phyloP scores from a whole-genome alignment of 2,797 vertebrate genomes.

The Poeciliopsis infans region DNA sequence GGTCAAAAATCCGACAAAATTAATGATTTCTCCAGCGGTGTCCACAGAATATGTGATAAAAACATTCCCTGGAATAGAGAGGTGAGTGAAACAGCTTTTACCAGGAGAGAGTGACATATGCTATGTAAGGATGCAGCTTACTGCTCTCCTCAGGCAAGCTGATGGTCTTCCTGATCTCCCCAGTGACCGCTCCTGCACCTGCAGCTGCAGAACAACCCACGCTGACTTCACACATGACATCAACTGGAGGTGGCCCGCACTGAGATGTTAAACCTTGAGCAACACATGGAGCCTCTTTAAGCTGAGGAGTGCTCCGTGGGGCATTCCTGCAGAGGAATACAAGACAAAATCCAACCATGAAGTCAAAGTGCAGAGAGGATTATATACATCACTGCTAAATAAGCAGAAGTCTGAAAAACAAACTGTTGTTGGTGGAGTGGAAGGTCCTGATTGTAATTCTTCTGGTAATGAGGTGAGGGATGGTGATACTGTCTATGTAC shows the following conservation, averaged over 20 bases:
- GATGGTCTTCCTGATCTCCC: constrained; percentile 86
- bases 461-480: not conserved
- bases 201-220: constrained; percentile 29
- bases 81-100: not conserved
- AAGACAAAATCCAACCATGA: not conserved
- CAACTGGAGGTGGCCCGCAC: constrained; percentile 7
- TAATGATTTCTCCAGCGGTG: constrained; percentile 83
- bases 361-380: not conserved
- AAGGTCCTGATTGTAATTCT: constrained; percentile 5
- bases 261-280: not conserved
- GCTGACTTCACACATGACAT: constrained; percentile 67
- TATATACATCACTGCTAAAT: not conserved
- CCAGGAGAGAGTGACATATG: not conserved
- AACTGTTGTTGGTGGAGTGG: constrained; percentile 14
- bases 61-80: constrained; percentile 83
- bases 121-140: constrained; percentile 73
- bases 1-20: constrained; percentile 87
- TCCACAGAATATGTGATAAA: constrained; percentile 97
- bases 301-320: not conserved
- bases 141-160: constrained; percentile 90
- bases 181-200: constrained; percentile 50
- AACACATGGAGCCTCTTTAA: not conserved
- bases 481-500: constrained; percentile 27
- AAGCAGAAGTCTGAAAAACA: not conserved
- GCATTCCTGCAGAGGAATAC: constrained; percentile 25